Evolutionary conservation across 2,888 invertebrate genomes (phyloP), one percentile per base, ranked within the genome.

Genomic region (Panzeria rudis): DNA sequence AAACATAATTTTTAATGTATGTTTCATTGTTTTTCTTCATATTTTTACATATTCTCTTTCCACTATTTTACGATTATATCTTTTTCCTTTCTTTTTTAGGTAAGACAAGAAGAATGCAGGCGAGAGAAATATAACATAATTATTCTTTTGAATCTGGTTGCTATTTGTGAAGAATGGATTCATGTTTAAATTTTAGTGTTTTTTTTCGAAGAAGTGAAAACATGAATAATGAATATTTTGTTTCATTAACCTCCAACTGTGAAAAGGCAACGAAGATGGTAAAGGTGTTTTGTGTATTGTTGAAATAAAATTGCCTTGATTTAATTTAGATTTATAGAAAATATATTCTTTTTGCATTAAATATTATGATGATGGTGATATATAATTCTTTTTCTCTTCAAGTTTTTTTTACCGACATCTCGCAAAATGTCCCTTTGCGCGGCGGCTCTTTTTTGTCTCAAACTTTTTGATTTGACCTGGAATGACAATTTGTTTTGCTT

Each of bases 1-100:
- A 41, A 66, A 73, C 59, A 73, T 73, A 59, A 80, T 73, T 73
- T 73, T 80, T 29, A 73, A 72, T 64, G 64, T 56, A 50, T 64
- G 54, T 41, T 68, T 68, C 59, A 50, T 47, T 76, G 23, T 50
- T 68, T 77, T 68, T 23, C 29, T 50, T 61, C 20, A 32, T 15
- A 25, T 25, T 59, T 50, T 20, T 11, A n/a, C 29, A 64, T 6
- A 32, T n/a, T 1, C 13, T n/a, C 23, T 15, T n/a, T 54, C 23
- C n/a, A 29, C n/a, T 56, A 9, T 2, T 38, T 68, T 38, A 20
- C 13, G 9, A 23, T 54, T 54, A 15, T 5, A 17, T 1, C 20
- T 11, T 56, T 44, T 41, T 44, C 11, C 35, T 59, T 23, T 59
- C 29, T 41, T 54, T 61, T 69, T 3, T 50, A 78, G 68, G 77